Evolutionary conservation across 2,113 vertebrate species (phyloP).

Genomic region (Arenaria interpres): DNA sequence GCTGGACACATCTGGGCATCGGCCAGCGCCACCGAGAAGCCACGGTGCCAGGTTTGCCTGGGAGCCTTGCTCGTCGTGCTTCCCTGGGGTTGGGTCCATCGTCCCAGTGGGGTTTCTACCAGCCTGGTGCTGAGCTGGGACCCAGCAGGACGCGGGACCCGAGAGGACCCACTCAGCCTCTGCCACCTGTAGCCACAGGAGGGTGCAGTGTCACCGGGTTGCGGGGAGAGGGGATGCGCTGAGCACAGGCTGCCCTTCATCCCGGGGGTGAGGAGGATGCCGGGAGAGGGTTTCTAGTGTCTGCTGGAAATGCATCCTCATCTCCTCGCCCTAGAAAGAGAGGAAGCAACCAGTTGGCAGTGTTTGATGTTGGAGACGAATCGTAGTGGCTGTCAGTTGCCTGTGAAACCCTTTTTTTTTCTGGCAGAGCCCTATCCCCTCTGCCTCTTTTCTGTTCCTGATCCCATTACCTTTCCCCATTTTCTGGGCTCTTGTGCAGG

Average conservation of each 20-base stretch:
- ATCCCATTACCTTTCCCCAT: accelerated
- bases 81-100: neutral
- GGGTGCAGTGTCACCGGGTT: neutral
- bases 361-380: neutral
- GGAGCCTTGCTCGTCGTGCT: neutral
- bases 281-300: neutral
- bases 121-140: neutral
- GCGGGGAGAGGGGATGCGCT: neutral
- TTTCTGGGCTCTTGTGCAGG: neutral
- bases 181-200: neutral
- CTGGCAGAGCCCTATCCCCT: neutral
- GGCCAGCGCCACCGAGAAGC: accelerated
- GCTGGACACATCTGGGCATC: accelerated
- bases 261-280: neutral
- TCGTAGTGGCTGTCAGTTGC: accelerated
- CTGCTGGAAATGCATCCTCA: neutral
- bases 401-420: neutral
- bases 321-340: neutral
- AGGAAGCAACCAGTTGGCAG: neutral
- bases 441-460: neutral
- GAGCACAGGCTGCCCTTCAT: neutral
- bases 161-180: accelerated
- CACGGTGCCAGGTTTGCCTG: accelerated
- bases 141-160: neutral
- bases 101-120: neutral